A percentile compares a stretch with the other conserved stretches of the same genome.
Evolutionary conservation across 1,140 invertebrate species (phyloP).

Genomic region (Papilio xuthus): DNA sequence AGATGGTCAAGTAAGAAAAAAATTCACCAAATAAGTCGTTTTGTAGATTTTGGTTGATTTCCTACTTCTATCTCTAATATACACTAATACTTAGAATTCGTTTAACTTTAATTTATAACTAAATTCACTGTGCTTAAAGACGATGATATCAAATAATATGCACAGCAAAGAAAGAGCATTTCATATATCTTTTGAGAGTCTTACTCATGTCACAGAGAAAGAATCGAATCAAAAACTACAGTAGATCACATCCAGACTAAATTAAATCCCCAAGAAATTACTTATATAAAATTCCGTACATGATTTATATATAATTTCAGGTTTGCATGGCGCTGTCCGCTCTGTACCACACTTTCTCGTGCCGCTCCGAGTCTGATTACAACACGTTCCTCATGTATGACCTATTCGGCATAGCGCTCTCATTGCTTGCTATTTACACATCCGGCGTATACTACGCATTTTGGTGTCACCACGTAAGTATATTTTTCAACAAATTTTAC

Average conservation of each 20-base stretch:
- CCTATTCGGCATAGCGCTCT: conserved; percentile 95
- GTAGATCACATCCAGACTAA: too few relatives aligned
- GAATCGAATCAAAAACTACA: too few relatives aligned
- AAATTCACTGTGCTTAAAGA: too few relatives aligned
- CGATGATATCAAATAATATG: too few relatives aligned
- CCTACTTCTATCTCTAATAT: neutral
- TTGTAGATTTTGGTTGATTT: neutral
- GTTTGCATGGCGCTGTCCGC: conserved; percentile 96
- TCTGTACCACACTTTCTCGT: conserved; percentile 97
- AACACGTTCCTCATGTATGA: conserved; percentile 94
- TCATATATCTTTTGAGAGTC: too few relatives aligned
- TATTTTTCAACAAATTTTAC: neutral
- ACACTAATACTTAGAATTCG: neutral
- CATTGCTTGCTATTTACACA: conserved; percentile 95
- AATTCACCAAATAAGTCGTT: too few relatives aligned
- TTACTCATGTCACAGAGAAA: too few relatives aligned
- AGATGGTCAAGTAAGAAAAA: neutral
- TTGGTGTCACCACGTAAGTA: conserved; percentile 94
- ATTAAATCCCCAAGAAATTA: neutral
- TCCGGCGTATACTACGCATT: conserved; percentile 98
- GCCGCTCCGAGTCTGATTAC: conserved; percentile 93
- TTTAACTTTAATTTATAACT: too few relatives aligned
- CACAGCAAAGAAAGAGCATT: too few relatives aligned
- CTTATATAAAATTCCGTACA: neutral
- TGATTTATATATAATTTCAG: conserved; percentile 81